Evolutionary conservation across 2,113 vertebrate species (phyloP).

Genomic region (Apeltes quadracus): DNA sequence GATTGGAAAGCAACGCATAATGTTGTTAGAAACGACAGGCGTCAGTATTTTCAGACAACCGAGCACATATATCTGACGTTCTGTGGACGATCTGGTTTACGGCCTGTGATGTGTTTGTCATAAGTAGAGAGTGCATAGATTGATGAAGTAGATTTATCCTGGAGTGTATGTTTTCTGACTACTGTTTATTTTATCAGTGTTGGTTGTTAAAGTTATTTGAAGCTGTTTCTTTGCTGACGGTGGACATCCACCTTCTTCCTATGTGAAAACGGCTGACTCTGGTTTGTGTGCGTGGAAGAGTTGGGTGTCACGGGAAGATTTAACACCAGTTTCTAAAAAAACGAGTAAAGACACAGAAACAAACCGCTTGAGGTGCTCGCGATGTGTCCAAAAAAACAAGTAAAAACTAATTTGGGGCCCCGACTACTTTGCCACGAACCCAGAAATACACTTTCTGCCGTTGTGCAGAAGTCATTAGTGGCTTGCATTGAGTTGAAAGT

Average conservation of each 20-base stretch:
- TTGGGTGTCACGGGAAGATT: background rate
- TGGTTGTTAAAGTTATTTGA: background rate
- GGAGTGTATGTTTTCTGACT: background rate
- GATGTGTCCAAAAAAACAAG: background rate
- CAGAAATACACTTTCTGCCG: background rate
- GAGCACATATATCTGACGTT: background rate
- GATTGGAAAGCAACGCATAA: background rate
- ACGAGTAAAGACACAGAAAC: background rate
- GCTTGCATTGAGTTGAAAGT: background rate
- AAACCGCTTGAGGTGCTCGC: background rate
- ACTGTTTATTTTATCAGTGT: background rate
- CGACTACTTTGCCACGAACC: no score
- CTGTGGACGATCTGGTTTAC: background rate
- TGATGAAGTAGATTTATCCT: background rate
- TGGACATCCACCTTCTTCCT: background rate
- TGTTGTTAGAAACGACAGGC: background rate
- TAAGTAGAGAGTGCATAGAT: background rate
- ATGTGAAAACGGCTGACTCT: conserved; percentile 20
- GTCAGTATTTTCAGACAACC: background rate
- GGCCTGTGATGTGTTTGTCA: background rate
- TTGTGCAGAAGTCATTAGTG: conserved; percentile 10
- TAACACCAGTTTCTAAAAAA: background rate
- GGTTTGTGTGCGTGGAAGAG: background rate
- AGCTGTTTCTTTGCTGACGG: background rate
- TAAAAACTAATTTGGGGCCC: background rate